Base-by-base conservation (phyloP, 2,888 invertebrate species). In the Napeogenes sylphis region DNA sequence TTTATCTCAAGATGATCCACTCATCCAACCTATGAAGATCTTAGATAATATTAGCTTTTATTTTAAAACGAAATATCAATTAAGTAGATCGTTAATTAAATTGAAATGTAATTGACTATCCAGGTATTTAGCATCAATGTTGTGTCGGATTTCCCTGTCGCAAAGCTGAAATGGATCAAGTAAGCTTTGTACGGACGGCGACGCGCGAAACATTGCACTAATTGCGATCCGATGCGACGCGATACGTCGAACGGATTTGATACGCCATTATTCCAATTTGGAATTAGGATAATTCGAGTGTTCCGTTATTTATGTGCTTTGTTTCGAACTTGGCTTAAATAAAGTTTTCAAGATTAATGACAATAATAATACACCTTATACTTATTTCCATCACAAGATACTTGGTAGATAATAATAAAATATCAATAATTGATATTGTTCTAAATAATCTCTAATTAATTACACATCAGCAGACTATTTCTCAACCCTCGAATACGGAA, bases 81-180 rank as follows among this genome's bases (percentile, higher is more conserved):
- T 42, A 42, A 6, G 42, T 42, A 42, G 2, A 12, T 2, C 10
- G 42, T 54, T 21, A 4, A 32, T n/a, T 10, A 55, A 53, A 55
- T 59, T 33, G 56, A 53, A 56, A 13, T 5, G 33, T 38, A 53
- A 47, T 57, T 30, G 13, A 38, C 45, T 57, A 64, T 73, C 71
- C 60, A 73, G 68, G 4, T 13, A n/a, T 6, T n/a, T 45, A 55
- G 54, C 35, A 8, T 54, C 59, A 13, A 6, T 61, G 75, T 72
- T 72, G 76, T 76, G 78, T 82, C 77, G 85, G 86, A 84, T 79
- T 84, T 83, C 78, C 78, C 76, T 82, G 87, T 85, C 85, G 80
- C 83, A 82, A 84, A 85, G 84, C 85, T 75, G 80, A 75, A 81
- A 80, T 76, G 86, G 89, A 83, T 88, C 85, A 85, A 82, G 75